Conservation (phyloP, 2,113 vertebrate genomes). For the Strix uralensis region DNA sequence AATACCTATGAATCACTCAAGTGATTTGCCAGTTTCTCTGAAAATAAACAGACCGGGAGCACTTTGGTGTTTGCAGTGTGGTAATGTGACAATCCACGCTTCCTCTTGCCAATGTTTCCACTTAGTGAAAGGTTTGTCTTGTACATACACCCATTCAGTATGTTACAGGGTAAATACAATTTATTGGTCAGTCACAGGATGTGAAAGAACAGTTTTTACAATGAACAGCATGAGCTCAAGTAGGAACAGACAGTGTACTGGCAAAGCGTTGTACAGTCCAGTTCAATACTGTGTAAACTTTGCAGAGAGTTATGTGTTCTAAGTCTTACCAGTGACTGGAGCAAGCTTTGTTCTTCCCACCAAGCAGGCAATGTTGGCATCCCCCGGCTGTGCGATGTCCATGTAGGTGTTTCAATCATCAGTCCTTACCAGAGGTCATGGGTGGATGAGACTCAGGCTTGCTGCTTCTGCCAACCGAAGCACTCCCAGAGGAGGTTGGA, state of each 20-base stretch:
- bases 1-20: neutral
- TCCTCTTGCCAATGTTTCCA: neutral
- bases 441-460: neutral
- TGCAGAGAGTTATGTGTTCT: neutral
- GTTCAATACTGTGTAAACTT: neutral
- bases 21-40: neutral
- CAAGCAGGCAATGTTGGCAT: neutral
- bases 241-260: neutral
- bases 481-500: neutral
- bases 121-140: neutral
- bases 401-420: neutral
- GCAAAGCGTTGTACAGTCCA: neutral
- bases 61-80: neutral
- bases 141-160: neutral
- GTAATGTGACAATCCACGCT: neutral
- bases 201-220: neutral
- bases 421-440: neutral
- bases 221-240: neutral
- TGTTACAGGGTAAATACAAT: neutral
- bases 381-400: accelerated
- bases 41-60: neutral
- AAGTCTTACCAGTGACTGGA: neutral
- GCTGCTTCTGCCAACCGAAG: neutral
- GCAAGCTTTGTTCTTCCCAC: neutral
- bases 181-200: neutral